Conservation (phyloP, 2,888 invertebrate genomes). For the Mayetiola destructor region DNA sequence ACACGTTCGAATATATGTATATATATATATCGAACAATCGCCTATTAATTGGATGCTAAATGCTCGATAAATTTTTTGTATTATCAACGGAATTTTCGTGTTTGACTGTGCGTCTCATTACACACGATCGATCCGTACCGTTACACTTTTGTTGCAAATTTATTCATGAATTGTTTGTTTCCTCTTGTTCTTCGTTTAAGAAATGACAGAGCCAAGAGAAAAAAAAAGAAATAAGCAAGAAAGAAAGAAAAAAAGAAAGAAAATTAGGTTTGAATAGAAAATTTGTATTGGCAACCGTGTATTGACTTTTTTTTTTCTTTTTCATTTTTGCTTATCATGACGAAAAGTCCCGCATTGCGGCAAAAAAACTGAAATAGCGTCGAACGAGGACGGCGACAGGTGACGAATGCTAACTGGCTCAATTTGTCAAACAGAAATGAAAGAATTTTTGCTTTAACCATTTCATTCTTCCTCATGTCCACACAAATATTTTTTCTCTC, state of each 20-base stretch:
- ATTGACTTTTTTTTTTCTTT: neutral
- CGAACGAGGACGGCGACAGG: constrained; percentile 31
- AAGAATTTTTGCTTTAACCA: too few relatives aligned
- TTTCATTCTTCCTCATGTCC: too few relatives aligned
- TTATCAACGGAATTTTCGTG: too few relatives aligned
- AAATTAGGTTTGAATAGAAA: too few relatives aligned
- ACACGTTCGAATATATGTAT: too few relatives aligned
- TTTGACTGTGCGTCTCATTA: too few relatives aligned
- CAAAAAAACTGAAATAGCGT: constrained; percentile 25
- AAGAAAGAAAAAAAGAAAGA: neutral
- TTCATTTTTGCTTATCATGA: neutral
- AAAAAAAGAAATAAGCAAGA: neutral
- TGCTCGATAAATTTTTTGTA: too few relatives aligned
- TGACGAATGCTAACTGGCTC: constrained; percentile 22
- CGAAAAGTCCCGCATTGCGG: constrained; percentile 36
- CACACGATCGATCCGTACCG: too few relatives aligned
- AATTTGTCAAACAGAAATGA: neutral
- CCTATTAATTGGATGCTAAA: too few relatives aligned
- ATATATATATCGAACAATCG: too few relatives aligned
- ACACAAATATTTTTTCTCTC: neutral
- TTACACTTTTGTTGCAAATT: neutral
- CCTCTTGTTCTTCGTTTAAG: neutral
- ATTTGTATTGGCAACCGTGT: too few relatives aligned
- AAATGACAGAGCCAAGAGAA: neutral
- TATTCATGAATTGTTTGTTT: neutral